phyloP scores from a whole-genome alignment of 1,140 invertebrate genomes.

The Dinoponera quadriceps region DNA sequence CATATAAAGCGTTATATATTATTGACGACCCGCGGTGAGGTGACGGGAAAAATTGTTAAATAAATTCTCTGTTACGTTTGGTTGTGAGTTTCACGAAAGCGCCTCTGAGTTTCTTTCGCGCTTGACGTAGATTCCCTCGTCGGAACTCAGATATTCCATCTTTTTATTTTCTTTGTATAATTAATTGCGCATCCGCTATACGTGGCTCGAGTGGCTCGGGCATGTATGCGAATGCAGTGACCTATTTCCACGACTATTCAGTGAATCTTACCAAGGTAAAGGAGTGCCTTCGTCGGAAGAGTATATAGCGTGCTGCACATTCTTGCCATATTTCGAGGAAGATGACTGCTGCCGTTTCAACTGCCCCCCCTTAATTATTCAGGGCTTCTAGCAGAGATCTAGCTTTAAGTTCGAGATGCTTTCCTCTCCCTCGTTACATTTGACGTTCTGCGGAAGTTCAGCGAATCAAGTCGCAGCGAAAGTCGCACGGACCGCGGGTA shows the following conservation, averaged over 20 bases:
- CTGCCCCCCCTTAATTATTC: constrained; percentile 53
- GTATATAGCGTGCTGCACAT: constrained; percentile 45
- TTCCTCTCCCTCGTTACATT: constrained; percentile 3
- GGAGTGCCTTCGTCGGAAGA: constrained; percentile 35
- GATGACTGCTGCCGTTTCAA: constrained; percentile 45
- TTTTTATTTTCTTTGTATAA: constrained; percentile 56
- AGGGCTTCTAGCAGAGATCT: constrained; percentile 28
- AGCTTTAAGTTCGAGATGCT: constrained; percentile 34
- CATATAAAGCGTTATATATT: neutral
- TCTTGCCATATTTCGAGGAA: constrained; percentile 45
- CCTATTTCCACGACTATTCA: constrained; percentile 60
- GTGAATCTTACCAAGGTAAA: constrained; percentile 31
- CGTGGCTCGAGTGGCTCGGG: constrained; percentile 30
- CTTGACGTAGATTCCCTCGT: constrained; percentile 20
- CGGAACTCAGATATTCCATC: constrained; percentile 13
- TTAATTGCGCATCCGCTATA: constrained; percentile 46
- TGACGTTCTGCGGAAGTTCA: constrained; percentile 33
- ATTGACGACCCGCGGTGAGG: neutral
- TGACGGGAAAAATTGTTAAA: neutral
- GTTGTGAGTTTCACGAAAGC: constrained; percentile 8
- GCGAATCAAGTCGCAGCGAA: constrained; percentile 19
- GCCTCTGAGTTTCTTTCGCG: constrained; percentile 21
- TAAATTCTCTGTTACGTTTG: neutral
- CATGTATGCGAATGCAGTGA: constrained; percentile 47
- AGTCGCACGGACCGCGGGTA: neutral